Evolutionary conservation across 2,113 vertebrate genomes (phyloP).

Genomic region (Microtus ochrogaster): DNA sequence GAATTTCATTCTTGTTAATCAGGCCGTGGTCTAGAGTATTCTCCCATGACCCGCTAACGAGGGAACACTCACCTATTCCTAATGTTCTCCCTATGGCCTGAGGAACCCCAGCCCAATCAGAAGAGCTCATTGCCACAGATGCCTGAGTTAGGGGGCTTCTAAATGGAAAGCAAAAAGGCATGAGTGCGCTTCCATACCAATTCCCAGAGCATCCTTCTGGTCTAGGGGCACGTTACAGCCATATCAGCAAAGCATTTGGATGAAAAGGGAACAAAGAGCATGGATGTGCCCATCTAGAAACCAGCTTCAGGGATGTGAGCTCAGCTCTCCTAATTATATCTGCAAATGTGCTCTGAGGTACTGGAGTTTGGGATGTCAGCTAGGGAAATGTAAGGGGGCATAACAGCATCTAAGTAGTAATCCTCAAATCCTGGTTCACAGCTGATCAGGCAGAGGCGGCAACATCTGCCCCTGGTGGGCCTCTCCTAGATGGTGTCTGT

Average conservation of each 20-base stretch:
- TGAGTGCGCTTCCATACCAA: background rate
- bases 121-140: constrained; percentile 50
- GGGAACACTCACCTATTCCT: constrained; percentile 20
- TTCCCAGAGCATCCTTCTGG: constrained; percentile 40
- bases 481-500: background rate
- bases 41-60: constrained; percentile 55
- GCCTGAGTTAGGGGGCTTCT: constrained; percentile 17
- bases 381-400: background rate
- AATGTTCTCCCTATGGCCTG: constrained; percentile 32
- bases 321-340: background rate
- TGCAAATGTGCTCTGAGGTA: background rate
- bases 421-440: background rate
- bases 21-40: constrained; percentile 1
- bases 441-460: background rate
- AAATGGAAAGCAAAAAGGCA: constrained; percentile 21
- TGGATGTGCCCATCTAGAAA: background rate
- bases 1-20: constrained; percentile 39
- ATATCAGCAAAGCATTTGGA: background rate
- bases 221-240: background rate
- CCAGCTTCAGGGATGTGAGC: background rate
- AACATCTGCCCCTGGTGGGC: background rate
- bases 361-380: background rate
- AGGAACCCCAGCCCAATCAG: constrained; percentile 35
- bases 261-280: background rate
- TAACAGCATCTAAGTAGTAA: background rate